Base-by-base conservation (phyloP, 2,113 vertebrate species). In the Mola mola region DNA sequence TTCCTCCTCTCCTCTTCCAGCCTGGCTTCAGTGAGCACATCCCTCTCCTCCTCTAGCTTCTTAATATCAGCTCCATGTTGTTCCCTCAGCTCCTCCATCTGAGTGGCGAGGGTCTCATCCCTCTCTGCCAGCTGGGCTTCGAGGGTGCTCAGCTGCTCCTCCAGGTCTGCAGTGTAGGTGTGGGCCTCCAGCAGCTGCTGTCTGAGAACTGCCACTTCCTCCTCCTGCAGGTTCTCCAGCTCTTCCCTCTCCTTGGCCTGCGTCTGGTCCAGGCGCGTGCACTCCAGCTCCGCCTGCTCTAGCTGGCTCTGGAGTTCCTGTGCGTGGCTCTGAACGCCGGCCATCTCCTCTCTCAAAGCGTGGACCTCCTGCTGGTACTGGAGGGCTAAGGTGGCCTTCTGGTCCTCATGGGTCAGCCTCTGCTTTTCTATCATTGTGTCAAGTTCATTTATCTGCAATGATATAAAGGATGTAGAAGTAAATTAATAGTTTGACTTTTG, bases 281-380 rank as follows among this genome's bases (percentile, higher is more conserved):
- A 88, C 37, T 90, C 83, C 5, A 91, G 87, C 59, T 90, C 72
- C 10, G 90, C 86, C 1, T 13, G 78, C 0, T 71, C 71, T 0
- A 94, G 72, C 52, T 92, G 92, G 34, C 43, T 85, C 81, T 92
- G 92, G 34, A 97, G 93, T 24, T 90, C 90, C 8, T 78, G 49
- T 0, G 88, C 62, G 4, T 88, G 90, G 15, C 31, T 76, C 75
- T 89, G 86, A 49, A 94, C 81, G 48, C 63, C 34, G n/a, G 33
- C 71, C 46, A 94, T 71, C 62, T 95, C 89, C 47, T 92, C 58
- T 59, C 88, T 87, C 78, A 95, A 53, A 50, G 47, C 38, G 3
- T 66, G 72, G 26, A 87, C 69, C 58, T 95, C 93, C 6, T 90
- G 78, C 1, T 88, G 26, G 24, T 90, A 80, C 61, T 90, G 90